Percentiles rank a stretch among this genome's conserved stretches.
phyloP scores from a whole-genome alignment of 2,113 vertebrate species.

The Atherinomorus stipes region DNA sequence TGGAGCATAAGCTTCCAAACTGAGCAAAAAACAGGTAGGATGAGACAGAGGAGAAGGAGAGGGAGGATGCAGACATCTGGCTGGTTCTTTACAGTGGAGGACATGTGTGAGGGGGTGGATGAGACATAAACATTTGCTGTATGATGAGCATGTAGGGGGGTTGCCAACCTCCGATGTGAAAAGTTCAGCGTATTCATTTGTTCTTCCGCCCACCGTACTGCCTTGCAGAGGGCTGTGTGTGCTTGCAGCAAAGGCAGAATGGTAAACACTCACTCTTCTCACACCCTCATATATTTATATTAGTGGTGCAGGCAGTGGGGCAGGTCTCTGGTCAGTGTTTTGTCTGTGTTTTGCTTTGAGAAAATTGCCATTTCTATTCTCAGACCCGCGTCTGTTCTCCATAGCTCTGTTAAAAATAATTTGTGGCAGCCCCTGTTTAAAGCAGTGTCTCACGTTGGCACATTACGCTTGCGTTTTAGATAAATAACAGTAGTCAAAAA shows the following conservation, averaged over 20 bases:
- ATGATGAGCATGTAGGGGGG: constrained; percentile 28
- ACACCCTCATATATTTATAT: constrained; percentile 55
- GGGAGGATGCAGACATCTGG: constrained; percentile 45
- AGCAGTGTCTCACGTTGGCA: not conserved
- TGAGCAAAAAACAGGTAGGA: constrained; percentile 4
- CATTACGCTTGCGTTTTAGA: not conserved
- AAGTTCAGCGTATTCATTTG: constrained; percentile 50
- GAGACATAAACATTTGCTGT: constrained; percentile 48
- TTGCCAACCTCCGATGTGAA: constrained; percentile 32
- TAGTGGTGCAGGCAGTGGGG: constrained; percentile 48
- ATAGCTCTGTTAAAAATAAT: constrained; percentile 19
- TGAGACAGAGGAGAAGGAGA: not conserved
- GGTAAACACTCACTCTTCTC: constrained; percentile 32
- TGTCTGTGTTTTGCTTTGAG: constrained; percentile 41
- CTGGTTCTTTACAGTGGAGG: constrained; percentile 14
- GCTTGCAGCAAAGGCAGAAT: constrained; percentile 22
- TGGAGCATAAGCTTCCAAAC: constrained; percentile 64
- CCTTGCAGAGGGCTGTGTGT: constrained; percentile 9
- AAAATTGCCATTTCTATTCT: constrained; percentile 32
- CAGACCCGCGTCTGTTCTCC: constrained; percentile 18
- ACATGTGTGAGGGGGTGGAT: constrained; percentile 54
- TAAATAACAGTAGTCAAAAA: not conserved
- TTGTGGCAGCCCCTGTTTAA: not conserved
- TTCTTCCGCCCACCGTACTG: constrained; percentile 44
- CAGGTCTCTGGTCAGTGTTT: constrained; percentile 46